These are phyloP conservation scores for Phalera bucephala DNA, from an alignment of 2,888 invertebrate species.

Conservation along the genomic window DNA sequence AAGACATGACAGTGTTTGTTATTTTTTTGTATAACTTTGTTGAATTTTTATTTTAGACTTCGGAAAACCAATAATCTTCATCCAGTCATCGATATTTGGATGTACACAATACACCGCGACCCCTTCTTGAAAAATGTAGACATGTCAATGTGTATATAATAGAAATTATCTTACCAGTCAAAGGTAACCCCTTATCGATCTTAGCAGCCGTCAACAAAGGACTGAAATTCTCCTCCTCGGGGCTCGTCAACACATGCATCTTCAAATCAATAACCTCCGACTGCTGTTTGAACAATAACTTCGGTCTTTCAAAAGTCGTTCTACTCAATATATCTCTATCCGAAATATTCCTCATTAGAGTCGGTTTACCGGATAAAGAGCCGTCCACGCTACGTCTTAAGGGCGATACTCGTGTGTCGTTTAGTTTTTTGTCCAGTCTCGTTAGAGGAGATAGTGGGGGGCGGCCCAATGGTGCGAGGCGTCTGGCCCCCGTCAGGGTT, in stretches of 20 bases:
- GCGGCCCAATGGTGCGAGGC: slow-evolving; percentile 61
- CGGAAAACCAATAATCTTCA: too few relatives aligned
- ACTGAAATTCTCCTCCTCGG: slow-evolving; percentile 64
- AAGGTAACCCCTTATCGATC: slow-evolving; percentile 70
- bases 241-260: slow-evolving; percentile 66
- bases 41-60: too few relatives aligned
- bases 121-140: too few relatives aligned
- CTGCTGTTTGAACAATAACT: slow-evolving; percentile 68
- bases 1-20: too few relatives aligned
- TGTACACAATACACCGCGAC: too few relatives aligned
- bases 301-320: slow-evolving; percentile 63
- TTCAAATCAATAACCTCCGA: slow-evolving; percentile 76
- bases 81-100: too few relatives aligned
- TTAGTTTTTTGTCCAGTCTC: slow-evolving; percentile 63
- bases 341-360: slow-evolving; percentile 53
- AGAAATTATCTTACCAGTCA: slow-evolving; percentile 71
- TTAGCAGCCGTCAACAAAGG: slow-evolving; percentile 54
- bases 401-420: slow-evolving; percentile 66
- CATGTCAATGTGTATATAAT: too few relatives aligned
- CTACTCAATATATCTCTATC: slow-evolving; percentile 59
- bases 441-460: slow-evolving; percentile 64
- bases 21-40: too few relatives aligned
- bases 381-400: slow-evolving; percentile 64
- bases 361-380: slow-evolving; percentile 55
- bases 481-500: slow-evolving; percentile 41